These are phyloP conservation scores for Liolophura sinensis DNA, from an alignment of 1,140 invertebrate genomes.

Conservation along the genomic window DNA sequence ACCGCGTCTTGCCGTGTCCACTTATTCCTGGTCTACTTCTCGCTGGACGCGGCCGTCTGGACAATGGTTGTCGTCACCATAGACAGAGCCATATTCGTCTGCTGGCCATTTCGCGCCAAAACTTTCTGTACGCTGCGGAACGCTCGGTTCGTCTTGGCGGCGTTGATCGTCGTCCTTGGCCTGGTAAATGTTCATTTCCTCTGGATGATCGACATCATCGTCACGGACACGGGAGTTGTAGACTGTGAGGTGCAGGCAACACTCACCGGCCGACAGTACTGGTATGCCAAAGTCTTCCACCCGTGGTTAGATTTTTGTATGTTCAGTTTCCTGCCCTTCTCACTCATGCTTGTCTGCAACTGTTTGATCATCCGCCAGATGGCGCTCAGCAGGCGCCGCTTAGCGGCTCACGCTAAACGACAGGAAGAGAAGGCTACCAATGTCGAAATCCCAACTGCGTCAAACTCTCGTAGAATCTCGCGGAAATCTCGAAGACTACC, in stretches of 20 bases:
- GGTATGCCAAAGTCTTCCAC: constrained; percentile 29
- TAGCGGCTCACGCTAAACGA: constrained; percentile 13
- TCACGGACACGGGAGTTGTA: constrained; percentile 12
- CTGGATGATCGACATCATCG: constrained; percentile 29
- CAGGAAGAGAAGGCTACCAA: not conserved
- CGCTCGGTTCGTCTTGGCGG: constrained; percentile 15
- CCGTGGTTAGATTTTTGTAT: constrained; percentile 51
- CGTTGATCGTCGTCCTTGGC: constrained; percentile 16
- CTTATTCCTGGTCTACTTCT: constrained; percentile 38
- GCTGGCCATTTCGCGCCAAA: constrained; percentile 30
- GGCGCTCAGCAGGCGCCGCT: constrained; percentile 13
- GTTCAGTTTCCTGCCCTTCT: constrained; percentile 46
- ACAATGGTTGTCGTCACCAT: constrained; percentile 36
- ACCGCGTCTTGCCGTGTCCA: constrained; percentile 34
- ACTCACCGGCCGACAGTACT: constrained; percentile 9
- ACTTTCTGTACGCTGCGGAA: constrained; percentile 24
- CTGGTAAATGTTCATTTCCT: constrained; percentile 41
- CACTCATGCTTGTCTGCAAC: constrained; percentile 41
- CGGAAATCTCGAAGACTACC: not conserved
- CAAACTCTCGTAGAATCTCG: not conserved
- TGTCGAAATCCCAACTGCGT: not conserved
- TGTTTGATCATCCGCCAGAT: constrained; percentile 38
- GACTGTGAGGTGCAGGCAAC: constrained; percentile 6
- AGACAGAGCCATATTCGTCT: constrained; percentile 38
- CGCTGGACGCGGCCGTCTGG: constrained; percentile 36